Percentiles rank a stretch among this genome's conserved stretches.
These are phyloP conservation scores for Brachionus angularis DNA, from an alignment of 1,140 invertebrate genomes.

Conservation along the genomic window DNA sequence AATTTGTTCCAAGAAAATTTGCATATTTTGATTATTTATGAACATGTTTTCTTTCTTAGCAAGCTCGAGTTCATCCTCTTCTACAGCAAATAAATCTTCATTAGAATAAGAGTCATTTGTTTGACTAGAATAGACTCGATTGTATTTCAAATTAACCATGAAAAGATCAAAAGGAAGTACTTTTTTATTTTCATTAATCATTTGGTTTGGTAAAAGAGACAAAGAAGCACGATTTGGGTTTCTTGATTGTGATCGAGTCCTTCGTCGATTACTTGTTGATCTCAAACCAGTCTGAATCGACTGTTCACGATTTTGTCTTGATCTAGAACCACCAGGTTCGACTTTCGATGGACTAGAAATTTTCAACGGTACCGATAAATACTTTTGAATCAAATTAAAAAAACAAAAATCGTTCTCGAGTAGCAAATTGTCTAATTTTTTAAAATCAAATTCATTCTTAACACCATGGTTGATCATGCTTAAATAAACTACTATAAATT, in stretches of 20 bases:
- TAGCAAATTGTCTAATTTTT: slow-evolving; percentile 10
- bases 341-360: too few relatives aligned
- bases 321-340: too few relatives aligned
- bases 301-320: background rate
- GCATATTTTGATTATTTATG: slow-evolving; percentile 28
- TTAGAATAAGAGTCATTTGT: too few relatives aligned
- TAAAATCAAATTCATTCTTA: background rate
- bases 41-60: background rate
- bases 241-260: slow-evolving; percentile 23
- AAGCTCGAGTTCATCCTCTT: too few relatives aligned
- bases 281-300: slow-evolving; percentile 13
- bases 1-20: slow-evolving; percentile 36
- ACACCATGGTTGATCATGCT: too few relatives aligned
- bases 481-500: slow-evolving; percentile 10
- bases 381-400: slow-evolving; percentile 6
- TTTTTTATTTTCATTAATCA: background rate
- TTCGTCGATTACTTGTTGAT: slow-evolving; percentile 27
- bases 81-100: too few relatives aligned
- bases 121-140: background rate
- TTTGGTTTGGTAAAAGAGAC: too few relatives aligned
- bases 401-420: slow-evolving; percentile 37
- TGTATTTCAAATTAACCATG: slow-evolving; percentile 26
- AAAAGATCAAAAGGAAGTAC: slow-evolving; percentile 34
- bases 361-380: too few relatives aligned
- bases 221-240: background rate